phyloP scores from a whole-genome alignment of 2,888 invertebrate genomes.

The Anaspis maculata region DNA sequence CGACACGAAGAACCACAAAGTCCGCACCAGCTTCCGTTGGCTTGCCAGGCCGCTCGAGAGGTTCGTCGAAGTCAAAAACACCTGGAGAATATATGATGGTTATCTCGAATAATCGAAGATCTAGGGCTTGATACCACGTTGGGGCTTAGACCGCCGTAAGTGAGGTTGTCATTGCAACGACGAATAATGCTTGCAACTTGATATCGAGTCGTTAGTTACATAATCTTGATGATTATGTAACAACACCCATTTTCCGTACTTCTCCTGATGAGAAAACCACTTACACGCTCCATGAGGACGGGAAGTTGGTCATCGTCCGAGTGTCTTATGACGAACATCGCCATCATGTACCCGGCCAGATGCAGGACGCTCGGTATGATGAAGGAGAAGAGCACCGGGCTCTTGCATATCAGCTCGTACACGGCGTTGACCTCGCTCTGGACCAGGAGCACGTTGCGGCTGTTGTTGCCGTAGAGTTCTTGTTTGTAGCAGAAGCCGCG shows the following conservation, averaged over 20 bases:
- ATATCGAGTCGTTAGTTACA: no score
- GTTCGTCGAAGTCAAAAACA: conserved; percentile 65
- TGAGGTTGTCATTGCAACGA: no score
- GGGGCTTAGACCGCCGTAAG: no score
- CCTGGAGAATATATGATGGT: conserved; percentile 40
- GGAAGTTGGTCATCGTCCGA: conserved; percentile 76
- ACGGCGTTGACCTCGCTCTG: conserved; percentile 3
- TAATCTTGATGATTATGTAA: no score
- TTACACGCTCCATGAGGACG: conserved; percentile 72
- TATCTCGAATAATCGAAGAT: not conserved
- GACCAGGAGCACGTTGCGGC: conserved; percentile 6
- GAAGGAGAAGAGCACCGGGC: conserved; percentile 63
- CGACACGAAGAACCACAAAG: conserved; percentile 65
- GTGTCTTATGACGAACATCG: conserved; percentile 63
- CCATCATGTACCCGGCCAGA: conserved; percentile 63
- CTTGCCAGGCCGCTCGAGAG: conserved; percentile 56
- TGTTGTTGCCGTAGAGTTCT: conserved; percentile 9
- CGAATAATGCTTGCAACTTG: no score
- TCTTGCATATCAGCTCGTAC: conserved; percentile 59
- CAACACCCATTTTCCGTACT: no score
- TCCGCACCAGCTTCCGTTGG: conserved; percentile 60
- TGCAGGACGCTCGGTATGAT: conserved; percentile 66
- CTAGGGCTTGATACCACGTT: not conserved
- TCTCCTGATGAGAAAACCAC: no score
- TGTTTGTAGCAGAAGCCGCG: conserved; percentile 59